These are phyloP conservation scores for Antheraea yamamai DNA, from an alignment of 2,888 invertebrate genomes.

Conservation along the genomic window DNA sequence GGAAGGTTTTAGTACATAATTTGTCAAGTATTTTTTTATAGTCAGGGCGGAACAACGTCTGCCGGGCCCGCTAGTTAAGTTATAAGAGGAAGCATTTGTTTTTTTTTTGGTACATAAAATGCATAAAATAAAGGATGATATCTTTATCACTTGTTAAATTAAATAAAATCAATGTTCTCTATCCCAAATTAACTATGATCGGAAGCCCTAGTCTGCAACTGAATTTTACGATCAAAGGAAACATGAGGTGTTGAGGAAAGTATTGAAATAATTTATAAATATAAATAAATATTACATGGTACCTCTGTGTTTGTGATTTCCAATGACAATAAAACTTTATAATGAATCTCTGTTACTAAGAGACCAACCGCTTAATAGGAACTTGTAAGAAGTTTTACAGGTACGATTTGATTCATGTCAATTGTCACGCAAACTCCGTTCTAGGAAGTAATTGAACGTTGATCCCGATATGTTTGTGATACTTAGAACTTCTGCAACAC, in stretches of 20 bases:
- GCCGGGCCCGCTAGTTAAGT: no score
- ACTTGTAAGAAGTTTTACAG: conserved; percentile 35
- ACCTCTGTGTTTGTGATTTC: neutral
- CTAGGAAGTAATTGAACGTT: conserved; percentile 55
- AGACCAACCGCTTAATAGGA: conserved; percentile 35
- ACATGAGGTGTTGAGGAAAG: neutral
- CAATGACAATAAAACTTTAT: neutral
- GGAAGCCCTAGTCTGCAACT: neutral
- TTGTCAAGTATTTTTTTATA: no score
- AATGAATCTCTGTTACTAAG: neutral
- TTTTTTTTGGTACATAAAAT: neutral
- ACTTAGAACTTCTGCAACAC: conserved; percentile 43
- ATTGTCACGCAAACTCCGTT: conserved; percentile 47
- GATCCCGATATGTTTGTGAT: conserved; percentile 44
- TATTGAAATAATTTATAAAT: neutral
- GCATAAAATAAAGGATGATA: neutral
- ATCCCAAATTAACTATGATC: neutral
- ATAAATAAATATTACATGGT: neutral
- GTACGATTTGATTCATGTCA: conserved; percentile 36
- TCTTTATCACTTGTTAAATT: neutral
- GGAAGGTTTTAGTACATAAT: no score
- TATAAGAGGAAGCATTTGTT: neutral
- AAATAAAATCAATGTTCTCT: neutral
- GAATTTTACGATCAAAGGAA: neutral
- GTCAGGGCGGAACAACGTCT: no score